Base-by-base conservation (phyloP, 2,888 invertebrate genomes). In the Netelia virgata region DNA sequence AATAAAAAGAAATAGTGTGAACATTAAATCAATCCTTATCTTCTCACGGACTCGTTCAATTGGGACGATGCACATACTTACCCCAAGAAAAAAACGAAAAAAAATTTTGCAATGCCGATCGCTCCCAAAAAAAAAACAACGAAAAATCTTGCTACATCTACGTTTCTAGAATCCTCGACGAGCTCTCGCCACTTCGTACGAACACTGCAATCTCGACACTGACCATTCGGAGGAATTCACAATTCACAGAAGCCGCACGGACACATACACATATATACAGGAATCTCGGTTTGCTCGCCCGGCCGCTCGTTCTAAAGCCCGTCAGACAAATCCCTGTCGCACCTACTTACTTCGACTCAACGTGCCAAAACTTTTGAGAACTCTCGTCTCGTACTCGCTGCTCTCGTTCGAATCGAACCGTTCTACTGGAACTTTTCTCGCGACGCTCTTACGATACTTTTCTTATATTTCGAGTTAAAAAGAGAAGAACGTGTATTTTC, bases 331-430 rank as follows among this genome's bases (percentile, higher is more conserved):
- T 76, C 80, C 72, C 80, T 69, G 80, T 63, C 80, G 68, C 73
- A 80, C 63, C 84, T 80, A 84, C 84, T 80, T 76, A 80, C 80
- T 84, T 59, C 59, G 76, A 36, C 59, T 76, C 84, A 68, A 84
- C 76, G 80, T 84, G 80, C 80, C 80, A 81, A 84, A 84, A 84
- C 84, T 84, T 84, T 57, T 57, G 72, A 73, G 61, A 66, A 68
- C 66, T 73, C 72, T 72, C 66, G 68, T 16, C 50, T 55, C 64
- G 64, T 43, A 47, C 47, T 16, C 20, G 43, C 69, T 57, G 36
- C 43, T 59, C 50, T 50, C 50, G 20, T 66, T 57, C 66, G 50
- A 64, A 70, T 50, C 66, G 70, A 72, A 61, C 75, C 72, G 59
- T 63, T 81, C 73, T 63, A 43, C 66, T 11, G 79, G 73, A 84